Evolutionary conservation across 1,140 invertebrate genomes (phyloP).

Genomic region (Ephestia elutella): DNA sequence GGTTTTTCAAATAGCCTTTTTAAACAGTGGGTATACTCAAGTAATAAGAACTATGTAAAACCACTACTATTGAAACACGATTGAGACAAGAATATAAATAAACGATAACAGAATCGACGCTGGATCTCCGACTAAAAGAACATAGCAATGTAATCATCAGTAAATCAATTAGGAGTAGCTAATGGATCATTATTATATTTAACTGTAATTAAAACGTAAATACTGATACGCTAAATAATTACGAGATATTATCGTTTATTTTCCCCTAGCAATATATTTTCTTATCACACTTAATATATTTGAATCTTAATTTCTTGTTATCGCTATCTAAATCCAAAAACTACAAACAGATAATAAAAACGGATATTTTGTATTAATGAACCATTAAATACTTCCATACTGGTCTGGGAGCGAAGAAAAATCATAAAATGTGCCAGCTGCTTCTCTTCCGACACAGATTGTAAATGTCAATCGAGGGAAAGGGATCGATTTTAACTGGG

Average conservation of each 20-base stretch:
- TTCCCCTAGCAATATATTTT: constrained; percentile 13
- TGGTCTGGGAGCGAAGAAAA: too few species aligned
- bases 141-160: neutral
- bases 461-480: too few species aligned
- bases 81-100: too few species aligned
- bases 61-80: neutral
- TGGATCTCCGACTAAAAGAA: neutral
- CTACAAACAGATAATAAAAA: too few species aligned
- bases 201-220: neutral
- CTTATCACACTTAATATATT: constrained; percentile 13
- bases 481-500: too few species aligned
- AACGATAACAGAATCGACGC: too few species aligned
- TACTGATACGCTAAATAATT: neutral
- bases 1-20: too few species aligned
- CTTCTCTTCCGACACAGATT: too few species aligned
- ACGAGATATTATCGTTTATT: constrained; percentile 6
- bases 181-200: neutral
- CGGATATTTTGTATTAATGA: too few species aligned
- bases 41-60: neutral
- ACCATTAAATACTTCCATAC: too few species aligned
- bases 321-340: neutral
- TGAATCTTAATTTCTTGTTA: constrained; percentile 5
- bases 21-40: too few species aligned
- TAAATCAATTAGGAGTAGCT: neutral
- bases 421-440: too few species aligned